Base-by-base conservation (phyloP, 2,797 vertebrate species). In the Harpagifer antarcticus region DNA sequence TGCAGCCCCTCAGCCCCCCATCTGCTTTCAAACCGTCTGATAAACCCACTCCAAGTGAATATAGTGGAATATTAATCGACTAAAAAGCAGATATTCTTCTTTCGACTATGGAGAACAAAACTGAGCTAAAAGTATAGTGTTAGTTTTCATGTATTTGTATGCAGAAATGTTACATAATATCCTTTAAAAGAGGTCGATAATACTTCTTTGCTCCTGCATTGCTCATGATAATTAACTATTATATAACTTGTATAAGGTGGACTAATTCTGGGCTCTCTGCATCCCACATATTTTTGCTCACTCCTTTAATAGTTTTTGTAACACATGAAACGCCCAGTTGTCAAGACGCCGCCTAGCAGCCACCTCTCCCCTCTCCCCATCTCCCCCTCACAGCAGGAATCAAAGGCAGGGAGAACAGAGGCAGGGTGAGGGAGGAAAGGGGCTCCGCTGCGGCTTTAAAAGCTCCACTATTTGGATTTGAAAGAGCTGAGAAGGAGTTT, bases 331-430 rank as follows among this genome's bases (percentile, higher is more conserved):
- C 78, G 90, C 87, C 90, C 88, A n/a, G 79, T 87, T 90, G 91
- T 92, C 91, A 88, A 90, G 91, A 92, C 86, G 90, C 83, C 68
- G 74, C 27, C 67, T 76, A 87, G 81, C 63, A 19, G 86, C 72
- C 68, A 59, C 87, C 83, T 90, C 72, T 64, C 81, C n/a, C n/a
- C n/a, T n/a, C n/a, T n/a, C 94, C 91, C 93, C 89, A 88, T 95
- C 91, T 93, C 77, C 74, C 75, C 73, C 43, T 64, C 88, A 93
- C 92, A 62, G 82, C 77, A 75, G 85, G 89, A 95, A 94, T 93
- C 94, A 96, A 94, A 96, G 90, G 78, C 88, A 83, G 83, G 65
- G 14, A 3, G 81, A 88, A 85, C 27, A 74, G 74, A 92, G 87
- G 17, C 43, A 0, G 7, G 64, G 65, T 40, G 66, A 78, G 42